Evolutionary conservation across 1,140 invertebrate species (phyloP), one percentile per base, ranked within the genome.

Genomic region (Samia ricini): DNA sequence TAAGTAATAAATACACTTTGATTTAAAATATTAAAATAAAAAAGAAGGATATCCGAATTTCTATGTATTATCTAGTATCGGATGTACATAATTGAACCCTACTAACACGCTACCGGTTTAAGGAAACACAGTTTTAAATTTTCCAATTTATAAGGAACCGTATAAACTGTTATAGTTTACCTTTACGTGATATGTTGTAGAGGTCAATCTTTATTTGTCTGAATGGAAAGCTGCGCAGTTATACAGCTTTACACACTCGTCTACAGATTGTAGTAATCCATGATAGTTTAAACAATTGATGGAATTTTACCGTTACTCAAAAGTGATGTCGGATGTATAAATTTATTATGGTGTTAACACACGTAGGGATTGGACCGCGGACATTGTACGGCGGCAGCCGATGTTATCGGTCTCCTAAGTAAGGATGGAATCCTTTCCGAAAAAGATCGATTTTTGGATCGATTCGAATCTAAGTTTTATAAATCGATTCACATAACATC

Each of bases 31-130:
- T 57, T 36, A 57, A 33, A 33, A 36, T 56, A 4, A 8, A 57
- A 42, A 7, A 20, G 18, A 24, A 49, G 50, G 21, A 50, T 58
- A 49, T 24, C 20, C 56, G 29, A 57, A 20, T 1, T n/a, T 10
- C 26, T 33, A 60, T 56, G 24, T 66, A 48, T 60, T 57, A 19
- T 59, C 60, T 61, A 56, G 55, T 61, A 61, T 36, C 49, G 48
- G 56, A 64, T 61, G 56, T 69, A 69, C 66, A 72, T 72, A 72
- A 72, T 69, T 72, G 59, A 72, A 61, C 63, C 58, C 61, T 63
- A 61, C 61, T 64, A 42, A 55, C 51, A 42, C 21, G 24, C 61
- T 57, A 61, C 66, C 56, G 67, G 24, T 68, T 68, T 63, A 59
- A 65, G 59, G 26, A 61, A 61, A 52, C 18, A 10, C 60, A 58